A percentile compares a stretch with the other conserved stretches of the same genome.
phyloP scores from a whole-genome alignment of 2,113 vertebrate genomes.

The Pedetes capensis region DNA sequence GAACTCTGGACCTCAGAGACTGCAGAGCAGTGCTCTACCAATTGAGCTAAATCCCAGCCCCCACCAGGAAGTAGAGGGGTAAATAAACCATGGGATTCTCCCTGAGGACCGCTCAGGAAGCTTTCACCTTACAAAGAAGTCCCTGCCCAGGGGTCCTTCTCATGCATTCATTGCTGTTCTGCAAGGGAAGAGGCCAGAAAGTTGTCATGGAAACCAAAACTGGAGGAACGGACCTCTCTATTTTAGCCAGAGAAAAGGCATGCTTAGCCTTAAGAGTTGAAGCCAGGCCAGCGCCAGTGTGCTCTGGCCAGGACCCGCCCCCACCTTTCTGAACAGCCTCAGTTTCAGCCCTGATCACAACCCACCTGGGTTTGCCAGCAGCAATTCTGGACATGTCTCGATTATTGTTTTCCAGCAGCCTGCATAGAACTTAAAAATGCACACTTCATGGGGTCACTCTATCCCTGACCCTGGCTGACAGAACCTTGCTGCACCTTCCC shows the following conservation, averaged over 20 bases:
- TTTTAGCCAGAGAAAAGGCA: not conserved
- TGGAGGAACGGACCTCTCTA: not conserved
- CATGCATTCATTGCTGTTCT: not conserved
- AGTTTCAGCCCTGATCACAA: not conserved
- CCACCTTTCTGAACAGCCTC: fast-evolving
- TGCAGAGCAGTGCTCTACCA: no score
- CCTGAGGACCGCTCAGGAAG: not conserved
- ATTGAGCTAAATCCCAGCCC: no score
- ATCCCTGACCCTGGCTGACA: fast-evolving
- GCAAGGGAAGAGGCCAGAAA: not conserved
- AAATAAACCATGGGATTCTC: fast-evolving
- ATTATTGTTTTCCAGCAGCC: fast-evolving
- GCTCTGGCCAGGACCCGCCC: fast-evolving
- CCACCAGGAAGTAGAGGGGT: not conserved
- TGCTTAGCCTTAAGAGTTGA: no score
- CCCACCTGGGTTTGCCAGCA: not conserved
- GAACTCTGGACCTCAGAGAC: no score
- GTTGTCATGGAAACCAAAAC: constrained; percentile 36
- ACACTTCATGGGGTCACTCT: not conserved
- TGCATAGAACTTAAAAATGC: not conserved
- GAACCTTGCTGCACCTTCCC: fast-evolving
- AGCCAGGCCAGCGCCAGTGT: fast-evolving
- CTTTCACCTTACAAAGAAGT: not conserved
- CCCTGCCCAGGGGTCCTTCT: not conserved
- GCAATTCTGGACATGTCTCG: not conserved